Base-by-base conservation (phyloP, 2,797 vertebrate species). In the Pitangus sulphuratus region DNA sequence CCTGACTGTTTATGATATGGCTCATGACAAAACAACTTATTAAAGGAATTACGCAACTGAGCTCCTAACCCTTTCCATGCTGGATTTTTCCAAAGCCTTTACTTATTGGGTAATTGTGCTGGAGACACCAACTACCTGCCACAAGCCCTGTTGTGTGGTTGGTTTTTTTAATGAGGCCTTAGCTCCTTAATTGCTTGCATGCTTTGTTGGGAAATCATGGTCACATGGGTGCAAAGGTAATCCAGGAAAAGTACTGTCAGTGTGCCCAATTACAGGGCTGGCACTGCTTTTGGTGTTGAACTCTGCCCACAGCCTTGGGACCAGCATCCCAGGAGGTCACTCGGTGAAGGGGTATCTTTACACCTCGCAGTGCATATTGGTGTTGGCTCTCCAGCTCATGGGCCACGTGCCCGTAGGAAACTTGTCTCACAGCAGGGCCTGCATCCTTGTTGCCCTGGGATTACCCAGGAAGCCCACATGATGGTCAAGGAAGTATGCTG, bases 11-110 rank as follows among this genome's bases (percentile, higher is more conserved):
- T 96, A 79, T 96, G 90, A 95, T 85, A 87, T 13, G 75, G 75
- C 60, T 92, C 90, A 88, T 96, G 96, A 95, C 94, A 97, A 97
- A 96, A 94, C 87, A 95, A 66, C 58, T 92, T 90, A 66, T 84
- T 94, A 95, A 94, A 91, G 65, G 62, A 91, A 94, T 97, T 97
- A 93, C 0, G 0, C 94, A 97, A 95, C 47, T 9, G 72, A 58
- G 75, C 20, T 69, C 56, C 65, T 86, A 95, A 97, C 94, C 24
- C 90, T 90, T 97, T 96, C 84, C 84, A 24, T 0, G 0, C 91
- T 65, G 62, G 68, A 91, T 78, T 91, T 97, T 97, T 96, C 97
- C 95, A 93, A 75, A 86, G 56, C 47, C 39, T 94, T 33, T 0
- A 1, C 54, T 81, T 70, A 35, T 16, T 6, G 8, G 50, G 44